phyloP scores from a whole-genome alignment of 2,888 invertebrate genomes.

The Drosophila greeni region DNA sequence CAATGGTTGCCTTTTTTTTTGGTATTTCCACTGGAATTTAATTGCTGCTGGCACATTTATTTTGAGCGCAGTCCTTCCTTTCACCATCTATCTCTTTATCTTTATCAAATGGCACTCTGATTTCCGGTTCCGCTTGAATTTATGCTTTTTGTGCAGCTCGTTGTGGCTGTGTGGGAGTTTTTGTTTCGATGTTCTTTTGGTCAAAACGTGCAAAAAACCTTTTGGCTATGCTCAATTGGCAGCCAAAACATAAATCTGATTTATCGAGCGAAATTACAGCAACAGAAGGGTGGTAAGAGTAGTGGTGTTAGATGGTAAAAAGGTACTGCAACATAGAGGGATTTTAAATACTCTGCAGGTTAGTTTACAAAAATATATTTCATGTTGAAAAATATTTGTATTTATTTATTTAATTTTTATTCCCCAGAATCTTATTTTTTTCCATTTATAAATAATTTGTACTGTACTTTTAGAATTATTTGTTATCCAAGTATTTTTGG shows the following conservation, averaged over 20 bases:
- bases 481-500: neutral
- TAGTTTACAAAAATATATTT: neutral
- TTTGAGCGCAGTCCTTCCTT: slow-evolving; percentile 9
- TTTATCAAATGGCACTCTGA: slow-evolving; percentile 52
- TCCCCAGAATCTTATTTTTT: too few species aligned
- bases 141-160: slow-evolving; percentile 1
- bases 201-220: slow-evolving; percentile 22
- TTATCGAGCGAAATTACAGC: slow-evolving; percentile 58
- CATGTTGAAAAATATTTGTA: neutral
- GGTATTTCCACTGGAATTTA: slow-evolving; percentile 40
- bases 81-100: slow-evolving; percentile 17
- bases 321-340: neutral
- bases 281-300: slow-evolving; percentile 4
- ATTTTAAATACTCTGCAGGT: neutral
- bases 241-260: slow-evolving; percentile 52
- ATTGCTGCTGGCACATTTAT: slow-evolving; percentile 51
- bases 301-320: neutral
- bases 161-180: slow-evolving; percentile 3
- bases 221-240: slow-evolving; percentile 16
- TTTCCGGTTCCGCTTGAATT: slow-evolving; percentile 61
- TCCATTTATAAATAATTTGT: neutral
- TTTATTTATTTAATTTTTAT: neutral
- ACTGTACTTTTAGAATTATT: neutral
- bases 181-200: slow-evolving; percentile 36
- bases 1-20: slow-evolving; percentile 6